Evolutionary conservation across 2,113 vertebrate genomes (phyloP), one percentile per base, ranked within the genome.

Genomic region (Chaetops frenatus): DNA sequence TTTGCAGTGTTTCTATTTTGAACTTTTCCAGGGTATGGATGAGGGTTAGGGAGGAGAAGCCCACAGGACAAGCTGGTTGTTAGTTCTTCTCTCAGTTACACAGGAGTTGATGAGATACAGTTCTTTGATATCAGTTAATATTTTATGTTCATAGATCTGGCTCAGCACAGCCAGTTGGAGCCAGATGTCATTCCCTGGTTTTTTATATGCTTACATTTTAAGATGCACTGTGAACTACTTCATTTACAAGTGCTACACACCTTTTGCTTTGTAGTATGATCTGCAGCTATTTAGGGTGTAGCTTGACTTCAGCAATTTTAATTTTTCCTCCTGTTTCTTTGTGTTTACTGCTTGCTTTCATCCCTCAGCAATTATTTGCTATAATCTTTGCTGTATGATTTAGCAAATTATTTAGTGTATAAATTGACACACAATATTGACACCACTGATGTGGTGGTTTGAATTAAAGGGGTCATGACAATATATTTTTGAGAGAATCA

Each of bases 341-440:
- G 85, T 81, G 44, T 24, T 94, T 67, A 29, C 51, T 79, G 60
- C 92, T 94, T 92, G 73, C 74, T 92, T 92, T 90, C 77, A 81
- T 87, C 82, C 78, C 50, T 91, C 25, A 36, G 83, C 48, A 92
- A 86, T 88, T 93, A 92, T 67, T 82, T 93, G 69, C 81, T 93
- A 47, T 74, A 47, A 83, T 79, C 57, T 92, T 91, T 83, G 38
- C 4, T 71, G 54, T 85, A 72, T 51, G 70, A 87, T 96, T 73
- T 84, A 94, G 77, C 81, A 64, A 87, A 87, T 54, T 45, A 77
- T 40, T 84, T 54, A 18, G 95, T 96, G 90, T 96, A 96, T 97
- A 95, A 84, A 95, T 29, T 97, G 96, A 83, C 87, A 96, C 95
- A 92, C 88, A 42, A 7, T 56, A 48, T 48, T 35, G 29, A 31